These are phyloP conservation scores for Hormaphis cornu DNA, from an alignment of 1,140 invertebrate genomes.

Conservation along the genomic window DNA sequence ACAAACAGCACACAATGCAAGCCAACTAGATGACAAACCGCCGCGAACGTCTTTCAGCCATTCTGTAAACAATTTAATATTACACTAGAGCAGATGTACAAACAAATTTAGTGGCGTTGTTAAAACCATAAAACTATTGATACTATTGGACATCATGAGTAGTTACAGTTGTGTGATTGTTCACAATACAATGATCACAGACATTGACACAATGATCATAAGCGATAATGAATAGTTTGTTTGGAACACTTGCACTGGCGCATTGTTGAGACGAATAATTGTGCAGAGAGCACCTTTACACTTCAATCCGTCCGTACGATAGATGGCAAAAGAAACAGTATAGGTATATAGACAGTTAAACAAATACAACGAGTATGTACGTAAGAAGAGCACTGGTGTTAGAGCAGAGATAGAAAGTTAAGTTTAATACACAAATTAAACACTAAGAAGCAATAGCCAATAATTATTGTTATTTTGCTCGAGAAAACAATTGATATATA, in stretches of 20 bases:
- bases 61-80: constrained; percentile 92
- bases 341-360: no score
- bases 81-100: constrained; percentile 62
- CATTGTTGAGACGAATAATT: constrained; percentile 53
- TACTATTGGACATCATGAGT: neutral
- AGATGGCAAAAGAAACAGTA: no score
- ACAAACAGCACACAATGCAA: neutral
- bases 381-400: no score
- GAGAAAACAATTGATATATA: no score
- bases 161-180: constrained; percentile 81
- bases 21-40: neutral
- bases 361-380: no score
- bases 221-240: constrained; percentile 94
- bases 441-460: no score
- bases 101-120: no score
- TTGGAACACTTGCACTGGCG: constrained; percentile 97
- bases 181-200: constrained; percentile 94
- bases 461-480: no score
- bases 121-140: neutral
- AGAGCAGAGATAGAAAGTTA: no score
- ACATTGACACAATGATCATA: constrained; percentile 97
- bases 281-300: no score
- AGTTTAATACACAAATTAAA: no score
- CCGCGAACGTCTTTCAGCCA: constrained; percentile 80
- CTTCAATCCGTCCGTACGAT: no score